Conservation (phyloP, 2,113 vertebrate genomes). For the Pollachius pollachius region DNA sequence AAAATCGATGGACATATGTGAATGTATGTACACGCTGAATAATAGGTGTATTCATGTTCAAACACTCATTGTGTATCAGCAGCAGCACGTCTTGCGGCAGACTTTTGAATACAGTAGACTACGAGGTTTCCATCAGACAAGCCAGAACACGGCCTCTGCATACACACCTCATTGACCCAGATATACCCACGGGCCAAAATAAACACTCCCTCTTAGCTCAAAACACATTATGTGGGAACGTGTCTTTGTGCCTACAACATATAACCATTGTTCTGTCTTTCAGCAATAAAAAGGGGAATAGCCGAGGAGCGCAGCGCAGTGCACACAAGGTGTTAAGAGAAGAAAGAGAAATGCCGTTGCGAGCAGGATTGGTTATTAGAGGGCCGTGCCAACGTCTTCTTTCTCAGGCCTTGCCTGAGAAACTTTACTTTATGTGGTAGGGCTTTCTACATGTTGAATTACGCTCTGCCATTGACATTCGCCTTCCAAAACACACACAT, state of each 20-base stretch:
- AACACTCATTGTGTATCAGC: not conserved
- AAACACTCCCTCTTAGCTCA: not conserved
- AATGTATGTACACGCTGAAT: no score
- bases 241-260: not conserved
- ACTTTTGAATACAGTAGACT: not conserved
- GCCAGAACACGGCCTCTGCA: not conserved
- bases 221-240: not conserved
- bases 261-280: not conserved
- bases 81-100: not conserved
- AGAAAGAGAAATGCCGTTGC: not conserved
- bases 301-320: not conserved
- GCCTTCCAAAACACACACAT: conserved; percentile 51
- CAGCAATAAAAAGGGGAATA: not conserved
- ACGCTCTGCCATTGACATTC: conserved; percentile 64
- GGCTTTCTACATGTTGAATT: conserved; percentile 73
- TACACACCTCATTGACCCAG: not conserved
- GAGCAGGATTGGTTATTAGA: conserved; percentile 17
- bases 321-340: not conserved
- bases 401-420: conserved; percentile 62
- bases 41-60: no score
- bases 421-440: conserved; percentile 68
- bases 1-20: no score
- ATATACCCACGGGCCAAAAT: not conserved
- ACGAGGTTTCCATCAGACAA: not conserved
- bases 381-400: conserved; percentile 61